phyloP scores from a whole-genome alignment of 2,888 invertebrate species.

The Drosophila colorata region DNA sequence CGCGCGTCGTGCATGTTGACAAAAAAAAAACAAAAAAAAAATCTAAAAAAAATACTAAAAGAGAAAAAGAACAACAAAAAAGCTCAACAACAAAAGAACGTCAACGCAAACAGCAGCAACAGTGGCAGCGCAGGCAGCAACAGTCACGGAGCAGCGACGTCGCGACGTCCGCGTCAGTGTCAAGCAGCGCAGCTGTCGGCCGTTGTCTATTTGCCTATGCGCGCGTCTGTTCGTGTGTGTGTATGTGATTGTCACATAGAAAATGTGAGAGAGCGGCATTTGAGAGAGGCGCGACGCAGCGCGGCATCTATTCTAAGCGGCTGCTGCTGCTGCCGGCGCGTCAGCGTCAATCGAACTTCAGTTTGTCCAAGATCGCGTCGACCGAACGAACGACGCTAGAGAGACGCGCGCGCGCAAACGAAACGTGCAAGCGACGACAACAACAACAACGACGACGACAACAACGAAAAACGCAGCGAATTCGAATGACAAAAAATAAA shows the following conservation, averaged over 20 bases:
- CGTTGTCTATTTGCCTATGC: conserved; percentile 53
- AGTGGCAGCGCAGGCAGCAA: conserved; percentile 54
- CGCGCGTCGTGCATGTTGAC: conserved; percentile 52
- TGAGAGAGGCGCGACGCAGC: conserved; percentile 16
- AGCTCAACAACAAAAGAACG: conserved; percentile 55
- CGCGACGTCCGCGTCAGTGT: conserved; percentile 48
- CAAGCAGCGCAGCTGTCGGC: conserved; percentile 61
- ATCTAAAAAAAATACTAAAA: conserved; percentile 12
- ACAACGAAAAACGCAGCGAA: conserved; percentile 44
- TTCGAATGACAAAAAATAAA: conserved; percentile 35
- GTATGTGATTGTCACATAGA: conserved; percentile 44
- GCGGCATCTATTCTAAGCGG: conserved; percentile 14
- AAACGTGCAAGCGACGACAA: conserved; percentile 21
- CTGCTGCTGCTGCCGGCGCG: conserved; percentile 19
- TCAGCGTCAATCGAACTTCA: conserved; percentile 71
- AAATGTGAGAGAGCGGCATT: conserved; percentile 24
- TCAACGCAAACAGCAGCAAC: conserved; percentile 33
- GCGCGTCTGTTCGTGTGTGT: neutral
- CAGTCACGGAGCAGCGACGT: conserved; percentile 11
- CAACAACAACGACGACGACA: conserved; percentile 27
- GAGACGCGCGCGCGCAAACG: conserved; percentile 64
- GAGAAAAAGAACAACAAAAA: conserved; percentile 20
- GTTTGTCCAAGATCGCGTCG: conserved; percentile 80
- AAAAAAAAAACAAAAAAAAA: conserved; percentile 30
- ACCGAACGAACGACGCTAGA: conserved; percentile 72